Conservation (phyloP, 2,797 vertebrate species). For the Schizothorax lantsangensis region DNA sequence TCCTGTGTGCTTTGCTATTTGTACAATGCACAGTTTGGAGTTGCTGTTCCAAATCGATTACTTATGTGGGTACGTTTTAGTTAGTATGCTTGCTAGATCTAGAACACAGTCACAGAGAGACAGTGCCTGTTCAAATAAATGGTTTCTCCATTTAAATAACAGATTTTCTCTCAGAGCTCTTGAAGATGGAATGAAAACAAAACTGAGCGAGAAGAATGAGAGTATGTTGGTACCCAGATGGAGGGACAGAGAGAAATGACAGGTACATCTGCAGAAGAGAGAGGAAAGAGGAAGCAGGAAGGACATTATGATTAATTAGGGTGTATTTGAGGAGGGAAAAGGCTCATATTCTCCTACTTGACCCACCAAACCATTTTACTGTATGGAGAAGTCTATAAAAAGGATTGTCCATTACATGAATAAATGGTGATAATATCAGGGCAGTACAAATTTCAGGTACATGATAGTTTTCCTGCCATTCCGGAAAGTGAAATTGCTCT, state of each 20-base stretch:
- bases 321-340: constrained; percentile 19
- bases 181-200: constrained; percentile 34
- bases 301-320: constrained; percentile 55
- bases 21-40: background rate
- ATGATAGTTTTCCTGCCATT: constrained; percentile 28
- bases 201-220: constrained; percentile 1
- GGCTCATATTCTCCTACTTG: constrained; percentile 26
- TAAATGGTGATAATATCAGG: constrained; percentile 27
- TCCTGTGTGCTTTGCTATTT: background rate
- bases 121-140: constrained; percentile 10
- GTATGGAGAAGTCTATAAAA: constrained; percentile 28
- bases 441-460: constrained; percentile 8
- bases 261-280: constrained; percentile 51
- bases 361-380: constrained; percentile 34
- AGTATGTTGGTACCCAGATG: constrained; percentile 33
- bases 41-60: background rate
- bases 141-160: constrained; percentile 22
- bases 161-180: constrained; percentile 27
- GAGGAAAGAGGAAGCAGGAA: constrained; percentile 32
- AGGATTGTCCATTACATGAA: constrained; percentile 36
- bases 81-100: background rate
- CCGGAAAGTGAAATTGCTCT: constrained; percentile 11
- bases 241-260: constrained; percentile 45
- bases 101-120: constrained; percentile 2
- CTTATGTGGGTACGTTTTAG: background rate